Evolutionary conservation across 2,888 invertebrate genomes (phyloP), one percentile per base, ranked within the genome.

Genomic region (Caenorhabditis parvicauda): DNA sequence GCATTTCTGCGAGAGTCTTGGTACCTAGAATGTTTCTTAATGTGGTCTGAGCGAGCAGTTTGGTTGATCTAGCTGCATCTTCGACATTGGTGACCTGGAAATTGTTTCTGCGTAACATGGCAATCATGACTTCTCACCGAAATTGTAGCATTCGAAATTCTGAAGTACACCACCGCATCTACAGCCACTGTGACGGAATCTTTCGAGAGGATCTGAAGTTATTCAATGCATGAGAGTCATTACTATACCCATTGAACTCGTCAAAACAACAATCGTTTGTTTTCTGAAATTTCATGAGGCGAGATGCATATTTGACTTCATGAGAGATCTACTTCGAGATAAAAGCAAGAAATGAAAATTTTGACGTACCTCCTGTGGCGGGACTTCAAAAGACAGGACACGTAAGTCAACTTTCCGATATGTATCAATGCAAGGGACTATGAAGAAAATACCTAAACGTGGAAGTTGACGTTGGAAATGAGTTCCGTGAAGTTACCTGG

Each of bases 141-240:
- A 65, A 94, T 90, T 1, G 94, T 95, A 12, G 96, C 94, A 83
- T 96, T 95, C 76, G 90, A 91, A 27, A 96, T 93, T 32, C 83
- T 72, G 69, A 83, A 84, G 67, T 84, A 84, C 24, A 84, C 82
- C 24, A 86, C 86, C 19, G 95, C 95, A 82, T 96, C 95, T 45
- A 96, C 95, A 2, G 92, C 92, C 3, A 96, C 94, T 0, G 95
- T 96, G 54, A 96, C 95, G 54, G 92, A 92, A 84, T 96, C 95
- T 83, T 92, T 70, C 5, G 70, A 70, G 3, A 73, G 61, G 52
- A 73, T 70, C 58, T 64, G 37, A 17, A 60, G n/a, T n/a, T n/a
- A n/a, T n/a, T n/a, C n/a, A n/a, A n/a, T n/a, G n/a, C n/a, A n/a
- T n/a, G n/a, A n/a, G n/a, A n/a, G n/a, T n/a, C 9, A 14, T 35